phyloP scores from a whole-genome alignment of 2,888 invertebrate species.

The Eupithecia abbreviata region DNA sequence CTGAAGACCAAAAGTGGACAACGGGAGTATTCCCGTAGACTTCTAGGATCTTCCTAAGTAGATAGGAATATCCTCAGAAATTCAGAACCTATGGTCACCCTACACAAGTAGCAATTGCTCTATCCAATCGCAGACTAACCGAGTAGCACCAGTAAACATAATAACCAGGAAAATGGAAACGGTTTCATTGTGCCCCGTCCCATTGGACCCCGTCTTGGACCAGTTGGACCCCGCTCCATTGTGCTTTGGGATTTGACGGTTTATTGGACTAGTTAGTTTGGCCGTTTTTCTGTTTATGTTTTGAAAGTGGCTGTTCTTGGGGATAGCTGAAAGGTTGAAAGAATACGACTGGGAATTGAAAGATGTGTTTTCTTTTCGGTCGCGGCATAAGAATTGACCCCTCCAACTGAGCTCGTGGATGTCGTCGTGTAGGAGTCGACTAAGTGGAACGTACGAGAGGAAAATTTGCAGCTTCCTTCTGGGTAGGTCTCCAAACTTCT shows the following conservation, averaged over 20 bases:
- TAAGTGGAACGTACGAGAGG: too few species aligned
- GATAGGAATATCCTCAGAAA: background rate
- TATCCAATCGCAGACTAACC: slow-evolving; percentile 54
- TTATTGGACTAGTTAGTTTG: slow-evolving; percentile 37
- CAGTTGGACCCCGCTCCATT: slow-evolving; percentile 21
- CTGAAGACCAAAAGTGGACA: background rate
- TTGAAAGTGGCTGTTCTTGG: background rate
- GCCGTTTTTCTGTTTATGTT: slow-evolving; percentile 14
- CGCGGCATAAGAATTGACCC: too few species aligned
- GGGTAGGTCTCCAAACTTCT: too few species aligned
- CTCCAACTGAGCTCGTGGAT: too few species aligned
- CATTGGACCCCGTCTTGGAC: background rate
- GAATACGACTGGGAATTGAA: background rate
- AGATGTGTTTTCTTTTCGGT: too few species aligned
- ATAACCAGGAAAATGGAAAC: slow-evolving; percentile 46
- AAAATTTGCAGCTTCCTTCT: too few species aligned
- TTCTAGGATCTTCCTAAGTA: background rate
- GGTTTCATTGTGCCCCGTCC: slow-evolving; percentile 40
- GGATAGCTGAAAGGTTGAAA: background rate
- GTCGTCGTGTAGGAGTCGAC: too few species aligned
- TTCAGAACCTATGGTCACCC: slow-evolving; percentile 39
- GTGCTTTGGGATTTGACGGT: slow-evolving; percentile 35
- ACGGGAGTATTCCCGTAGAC: too few species aligned
- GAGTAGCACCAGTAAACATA: slow-evolving; percentile 46
- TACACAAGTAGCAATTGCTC: slow-evolving; percentile 53